Base-by-base conservation (phyloP, 2,888 invertebrate species). In the Dasysyrphus albostriatus region DNA sequence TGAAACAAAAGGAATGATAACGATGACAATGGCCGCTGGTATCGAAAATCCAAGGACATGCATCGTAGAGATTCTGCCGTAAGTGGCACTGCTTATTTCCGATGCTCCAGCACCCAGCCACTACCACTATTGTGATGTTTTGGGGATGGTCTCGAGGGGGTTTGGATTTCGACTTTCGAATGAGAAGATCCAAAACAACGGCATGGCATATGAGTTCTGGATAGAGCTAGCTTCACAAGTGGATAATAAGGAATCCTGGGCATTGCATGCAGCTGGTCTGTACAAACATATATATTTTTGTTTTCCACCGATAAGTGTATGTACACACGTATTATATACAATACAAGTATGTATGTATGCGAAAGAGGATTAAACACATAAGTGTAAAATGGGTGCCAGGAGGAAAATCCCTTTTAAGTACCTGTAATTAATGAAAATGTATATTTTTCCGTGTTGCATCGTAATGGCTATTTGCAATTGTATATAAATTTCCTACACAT, bases 391-490 rank as follows among this genome's bases (percentile, higher is more conserved):
- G 54, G 37, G 74, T 69, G 73, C 74, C 74, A 29, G 37, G 54
- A 77, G 77, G 78, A 69, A 87, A 74, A 82, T 78, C 82, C 85
- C 10, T 54, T 78, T 82, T 85, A 82, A 82, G 78, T 82, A 74
- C 82, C 85, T 82, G 85, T 87, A 87, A 87, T 87, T 87, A 87
- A 87, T 87, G 85, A 78, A 78, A 78, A 85, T 75, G 63, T 75
- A 67, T 78, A 59, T 69, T 61, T 83, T 59, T 78, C 47, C 65
- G 47, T 34, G 19, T 47, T 42, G 29, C 70, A 65, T 65, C 42
- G 14, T 47, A 59, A 39, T 29, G 24, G 76, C 24, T 39, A 56
- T 65, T n/a, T 70, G 61, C 24, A 44, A 54, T 58, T 54, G n/a
- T 80, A 49, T 8, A 9, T 42, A 39, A 24, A 24, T 24, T 24